These are phyloP conservation scores for Hemicordylus capensis DNA, from an alignment of 2,113 vertebrate genomes.

Conservation along the genomic window DNA sequence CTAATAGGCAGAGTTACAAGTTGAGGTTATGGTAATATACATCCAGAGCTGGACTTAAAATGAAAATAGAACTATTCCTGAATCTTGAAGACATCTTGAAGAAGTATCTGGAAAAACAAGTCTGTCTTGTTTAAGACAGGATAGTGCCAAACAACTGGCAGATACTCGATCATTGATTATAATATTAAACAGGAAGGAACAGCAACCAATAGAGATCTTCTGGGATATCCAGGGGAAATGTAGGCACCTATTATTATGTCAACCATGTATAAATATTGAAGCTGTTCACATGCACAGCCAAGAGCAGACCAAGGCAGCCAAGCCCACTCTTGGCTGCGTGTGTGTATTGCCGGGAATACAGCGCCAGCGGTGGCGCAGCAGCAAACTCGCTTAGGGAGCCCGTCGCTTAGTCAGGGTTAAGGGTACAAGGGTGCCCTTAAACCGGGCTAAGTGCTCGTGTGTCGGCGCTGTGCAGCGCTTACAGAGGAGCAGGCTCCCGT, in stretches of 20 bases:
- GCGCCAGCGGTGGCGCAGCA: no score
- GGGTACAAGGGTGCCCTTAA: no score
- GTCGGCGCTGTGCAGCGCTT: no score
- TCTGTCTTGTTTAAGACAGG: conserved; percentile 70
- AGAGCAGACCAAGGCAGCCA: no score
- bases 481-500: no score
- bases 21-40: conserved; percentile 16
- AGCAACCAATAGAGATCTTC: conserved; percentile 65
- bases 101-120: conserved; percentile 74
- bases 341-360: no score
- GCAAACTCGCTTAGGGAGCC: no score
- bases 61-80: conserved; percentile 66
- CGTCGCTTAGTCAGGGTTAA: no score
- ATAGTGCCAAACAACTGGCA: conserved; percentile 69
- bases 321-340: no score
- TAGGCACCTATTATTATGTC: conserved; percentile 68
- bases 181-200: conserved; percentile 72
- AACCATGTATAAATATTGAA: conserved; percentile 1
- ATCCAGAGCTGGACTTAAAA: conserved; percentile 43
- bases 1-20: conserved; percentile 1
- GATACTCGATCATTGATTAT: conserved; percentile 67
- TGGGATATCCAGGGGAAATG: conserved; percentile 63
- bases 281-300: no score
- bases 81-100: conserved; percentile 66
- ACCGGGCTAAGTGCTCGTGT: no score